Base-by-base conservation (phyloP, 2,888 invertebrate genomes). In the Pterostichus madidus region DNA sequence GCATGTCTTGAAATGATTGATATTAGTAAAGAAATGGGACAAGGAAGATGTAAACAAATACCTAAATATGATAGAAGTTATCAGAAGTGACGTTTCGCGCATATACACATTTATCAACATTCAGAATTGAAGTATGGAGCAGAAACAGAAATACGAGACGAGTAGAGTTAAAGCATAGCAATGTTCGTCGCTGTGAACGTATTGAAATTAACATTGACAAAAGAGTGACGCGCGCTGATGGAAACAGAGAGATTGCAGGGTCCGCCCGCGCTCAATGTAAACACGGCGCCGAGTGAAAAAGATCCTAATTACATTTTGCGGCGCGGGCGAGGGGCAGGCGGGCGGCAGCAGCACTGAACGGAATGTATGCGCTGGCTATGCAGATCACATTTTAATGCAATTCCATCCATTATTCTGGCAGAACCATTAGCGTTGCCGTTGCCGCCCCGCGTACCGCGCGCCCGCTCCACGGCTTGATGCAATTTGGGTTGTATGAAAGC, bases 331-430 rank as follows among this genome's bases (percentile, higher is more conserved):
- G 68, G 84, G 68, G 24, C 1, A 46, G 39, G 68, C 39, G 39
- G 39, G 59, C 13, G 61, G 32, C 61, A n/a, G 53, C 49, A 35
- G 71, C 53, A 80, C 73, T 76, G 84, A 80, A 83, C 84, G 84
- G 85, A 84, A 85, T 87, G 87, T 88, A 88, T 89, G 88, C 88
- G 87, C 89, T 88, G 87, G 88, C 90, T 90, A 90, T 90, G 90
- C 90, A 90, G 90, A 90, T 91, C 91, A 90, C 90, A 90, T 90
- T 91, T 90, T 91, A 90, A 90, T 90, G 90, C 90, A 90, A 90
- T 91, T 90, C 90, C 90, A 90, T 90, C 90, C 91, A 90, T 90
- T 91, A 90, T 90, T 89, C 89, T 88, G 89, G 89, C 77, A 83
- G 77, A 83, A 64, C 83, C 83, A 83, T 83, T 83, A 83, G 77